Conservation (phyloP, 2,888 invertebrate genomes). For the Elmis aenea region DNA sequence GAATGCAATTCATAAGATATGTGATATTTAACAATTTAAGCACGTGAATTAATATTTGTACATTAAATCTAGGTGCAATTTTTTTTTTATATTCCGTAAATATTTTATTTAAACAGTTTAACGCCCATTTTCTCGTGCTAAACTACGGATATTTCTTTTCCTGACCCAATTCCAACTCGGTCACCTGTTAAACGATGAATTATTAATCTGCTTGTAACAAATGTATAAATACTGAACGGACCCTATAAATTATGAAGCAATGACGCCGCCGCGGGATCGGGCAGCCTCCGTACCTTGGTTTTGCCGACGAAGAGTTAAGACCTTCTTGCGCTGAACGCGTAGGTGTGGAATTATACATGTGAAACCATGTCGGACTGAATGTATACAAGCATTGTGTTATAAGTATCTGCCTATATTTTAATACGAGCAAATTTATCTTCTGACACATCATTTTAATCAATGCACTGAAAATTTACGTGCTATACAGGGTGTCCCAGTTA, state of each 20-base stretch:
- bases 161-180: conserved; percentile 23
- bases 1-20: too few species aligned
- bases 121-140: too few species aligned
- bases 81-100: not conserved
- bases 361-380: conserved; percentile 12
- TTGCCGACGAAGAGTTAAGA: conserved; percentile 28
- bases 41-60: too few species aligned
- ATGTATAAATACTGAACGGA: conserved; percentile 42
- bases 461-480: too few species aligned
- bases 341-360: conserved; percentile 23
- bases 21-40: too few species aligned
- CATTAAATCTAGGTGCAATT: too few species aligned
- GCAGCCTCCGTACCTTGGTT: conserved; percentile 28
- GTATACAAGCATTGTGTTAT: conserved; percentile 14
- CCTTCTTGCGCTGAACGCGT: conserved; percentile 18
- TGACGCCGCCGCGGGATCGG: conserved; percentile 30
- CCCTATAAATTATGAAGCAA: conserved; percentile 37
- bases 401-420: conserved; percentile 16
- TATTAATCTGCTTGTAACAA: conserved; percentile 38
- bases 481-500: too few species aligned
- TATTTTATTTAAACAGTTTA: not conserved
- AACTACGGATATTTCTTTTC: too few species aligned
- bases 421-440: conserved; percentile 16
- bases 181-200: conserved; percentile 39
- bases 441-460: conserved; percentile 7